A percentile compares a stretch with the other conserved stretches of the same genome.
phyloP scores from a whole-genome alignment of 2,797 vertebrate genomes.

The Momotus momota region DNA sequence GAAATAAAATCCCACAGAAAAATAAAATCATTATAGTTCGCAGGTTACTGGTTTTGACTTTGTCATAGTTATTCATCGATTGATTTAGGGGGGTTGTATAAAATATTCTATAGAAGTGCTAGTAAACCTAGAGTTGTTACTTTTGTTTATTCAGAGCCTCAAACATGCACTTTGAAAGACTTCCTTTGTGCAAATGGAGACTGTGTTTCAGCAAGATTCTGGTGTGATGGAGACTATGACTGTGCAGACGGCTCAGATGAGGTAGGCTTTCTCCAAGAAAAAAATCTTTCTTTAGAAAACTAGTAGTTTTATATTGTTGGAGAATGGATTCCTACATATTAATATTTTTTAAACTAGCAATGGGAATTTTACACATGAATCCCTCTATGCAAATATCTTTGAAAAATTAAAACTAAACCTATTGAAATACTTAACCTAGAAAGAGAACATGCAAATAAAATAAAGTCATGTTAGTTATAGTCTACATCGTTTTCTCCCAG shows the following conservation, averaged over 20 bases:
- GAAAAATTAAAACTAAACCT: not conserved
- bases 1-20: not conserved
- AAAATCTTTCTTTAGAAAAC: not conserved
- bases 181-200: conserved; percentile 95
- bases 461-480: fast-evolving
- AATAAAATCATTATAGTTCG: not conserved
- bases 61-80: not conserved
- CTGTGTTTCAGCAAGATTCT: conserved; percentile 94
- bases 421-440: not conserved
- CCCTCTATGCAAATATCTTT: not conserved
- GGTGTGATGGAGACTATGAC: conserved; percentile 97
- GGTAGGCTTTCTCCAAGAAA: conserved; percentile 76
- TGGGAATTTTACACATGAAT: not conserved
- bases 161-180: conserved; percentile 95
- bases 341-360: not conserved
- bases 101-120: not conserved
- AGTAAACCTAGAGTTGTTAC: conserved; percentile 1
- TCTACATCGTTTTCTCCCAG: not conserved
- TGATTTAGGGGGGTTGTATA: fast-evolving
- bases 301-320: not conserved
- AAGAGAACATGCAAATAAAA: not conserved
- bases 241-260: conserved; percentile 96
- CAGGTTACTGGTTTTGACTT: not conserved
- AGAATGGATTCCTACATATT: fast-evolving
- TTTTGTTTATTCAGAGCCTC: conserved; percentile 84